phyloP scores from a whole-genome alignment of 2,113 vertebrate species.

The Ctenodactylus gundi region DNA sequence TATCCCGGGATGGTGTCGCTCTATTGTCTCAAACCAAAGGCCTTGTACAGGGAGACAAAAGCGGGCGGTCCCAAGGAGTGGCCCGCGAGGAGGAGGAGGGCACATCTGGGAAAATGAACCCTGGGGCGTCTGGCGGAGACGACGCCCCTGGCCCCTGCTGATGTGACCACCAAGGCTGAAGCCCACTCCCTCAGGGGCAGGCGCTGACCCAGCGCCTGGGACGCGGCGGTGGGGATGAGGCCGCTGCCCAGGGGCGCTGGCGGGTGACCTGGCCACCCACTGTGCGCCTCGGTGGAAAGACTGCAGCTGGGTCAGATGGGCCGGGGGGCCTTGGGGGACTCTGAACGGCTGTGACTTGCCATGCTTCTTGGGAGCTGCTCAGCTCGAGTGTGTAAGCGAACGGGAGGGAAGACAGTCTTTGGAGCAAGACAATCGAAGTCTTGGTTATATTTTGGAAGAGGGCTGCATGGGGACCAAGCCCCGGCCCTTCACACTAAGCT shows the following conservation, averaged over 20 bases:
- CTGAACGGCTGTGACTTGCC: not conserved
- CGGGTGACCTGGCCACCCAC: not conserved
- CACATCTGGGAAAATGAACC: not conserved
- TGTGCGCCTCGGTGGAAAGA: not conserved
- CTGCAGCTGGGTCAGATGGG: fast-evolving
- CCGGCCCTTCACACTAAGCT: too few species aligned
- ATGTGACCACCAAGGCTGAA: not conserved
- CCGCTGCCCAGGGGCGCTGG: not conserved
- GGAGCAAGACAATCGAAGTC: too few species aligned
- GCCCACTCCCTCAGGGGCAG: not conserved
- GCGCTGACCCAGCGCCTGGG: not conserved
- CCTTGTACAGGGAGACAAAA: conserved; percentile 27
- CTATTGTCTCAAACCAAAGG: conserved; percentile 66
- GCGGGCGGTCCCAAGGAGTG: not conserved
- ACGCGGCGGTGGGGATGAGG: not conserved
- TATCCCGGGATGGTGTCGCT: conserved; percentile 42
- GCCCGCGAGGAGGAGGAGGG: not conserved
- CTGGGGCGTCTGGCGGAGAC: too few species aligned
- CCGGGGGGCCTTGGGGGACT: too few species aligned
- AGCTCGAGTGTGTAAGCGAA: not conserved
- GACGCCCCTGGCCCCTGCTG: not conserved
- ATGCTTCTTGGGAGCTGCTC: not conserved
- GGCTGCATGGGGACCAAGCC: too few species aligned
- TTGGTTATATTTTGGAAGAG: too few species aligned
- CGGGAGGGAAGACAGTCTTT: not conserved